Percentiles rank a stretch among this genome's conserved stretches.
Conservation (phyloP, 2,113 vertebrate genomes). For the Chaetodon trifascialis region DNA sequence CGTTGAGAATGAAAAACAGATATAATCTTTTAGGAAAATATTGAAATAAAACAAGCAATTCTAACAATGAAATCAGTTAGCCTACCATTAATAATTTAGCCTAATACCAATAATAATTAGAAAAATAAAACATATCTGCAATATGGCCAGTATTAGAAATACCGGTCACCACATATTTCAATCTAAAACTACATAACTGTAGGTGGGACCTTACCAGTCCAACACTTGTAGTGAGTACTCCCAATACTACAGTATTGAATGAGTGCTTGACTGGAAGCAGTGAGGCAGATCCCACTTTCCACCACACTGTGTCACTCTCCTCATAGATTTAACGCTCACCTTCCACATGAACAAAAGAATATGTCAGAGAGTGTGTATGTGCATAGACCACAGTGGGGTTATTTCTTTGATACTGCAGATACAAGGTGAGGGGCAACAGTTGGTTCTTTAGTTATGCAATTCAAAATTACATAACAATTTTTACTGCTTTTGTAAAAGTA, state of each 20-base stretch:
- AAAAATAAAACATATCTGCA: neutral
- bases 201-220: neutral
- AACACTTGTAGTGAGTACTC: neutral
- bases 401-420: neutral
- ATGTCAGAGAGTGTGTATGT: neutral
- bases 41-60: neutral
- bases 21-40: too few relatives aligned
- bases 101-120: neutral
- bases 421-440: neutral
- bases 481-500: neutral
- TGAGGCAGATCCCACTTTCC: constrained; percentile 44
- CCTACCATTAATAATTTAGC: neutral
- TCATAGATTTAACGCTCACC: constrained; percentile 27
- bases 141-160: neutral
- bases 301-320: constrained; percentile 76
- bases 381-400: neutral
- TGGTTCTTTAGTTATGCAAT: neutral
- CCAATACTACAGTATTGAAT: neutral
- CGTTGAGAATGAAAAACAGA: neutral
- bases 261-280: neutral
- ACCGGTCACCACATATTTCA: neutral
- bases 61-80: neutral
- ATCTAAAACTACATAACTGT: neutral
- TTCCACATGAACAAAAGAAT: constrained; percentile 43
- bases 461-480: neutral